phyloP scores from a whole-genome alignment of 1,140 invertebrate species.

The Thaumatotibia leucotreta region DNA sequence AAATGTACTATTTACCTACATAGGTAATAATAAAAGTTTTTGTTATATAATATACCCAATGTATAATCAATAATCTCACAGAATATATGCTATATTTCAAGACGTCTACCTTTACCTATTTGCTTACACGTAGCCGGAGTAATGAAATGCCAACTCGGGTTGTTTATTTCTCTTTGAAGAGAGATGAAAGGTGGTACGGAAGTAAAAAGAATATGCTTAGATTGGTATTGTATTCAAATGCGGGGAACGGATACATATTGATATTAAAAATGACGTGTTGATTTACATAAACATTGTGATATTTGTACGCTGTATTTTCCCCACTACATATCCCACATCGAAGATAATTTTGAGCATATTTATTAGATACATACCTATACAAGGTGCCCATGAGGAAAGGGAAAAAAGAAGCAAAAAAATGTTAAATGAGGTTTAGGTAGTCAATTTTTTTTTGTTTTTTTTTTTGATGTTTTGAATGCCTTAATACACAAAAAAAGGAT shows the following conservation, averaged over 20 bases:
- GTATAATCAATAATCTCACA: no score
- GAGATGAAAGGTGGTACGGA: slow-evolving; percentile 19
- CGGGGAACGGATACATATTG: slow-evolving; percentile 14
- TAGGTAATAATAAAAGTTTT: no score
- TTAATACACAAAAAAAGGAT: no score
- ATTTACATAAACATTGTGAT: neutral
- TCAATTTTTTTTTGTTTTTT: no score
- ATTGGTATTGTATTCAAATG: slow-evolving; percentile 21
- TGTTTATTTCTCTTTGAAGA: slow-evolving; percentile 17
- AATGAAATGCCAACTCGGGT: slow-evolving; percentile 19
- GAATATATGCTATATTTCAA: neutral
- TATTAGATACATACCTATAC: neutral
- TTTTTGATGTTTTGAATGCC: no score
- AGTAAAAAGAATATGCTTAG: slow-evolving; percentile 12
- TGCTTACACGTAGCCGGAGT: slow-evolving; percentile 15
- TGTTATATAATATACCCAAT: no score
- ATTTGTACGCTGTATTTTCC: neutral
- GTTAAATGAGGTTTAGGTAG: no score
- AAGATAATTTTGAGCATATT: no score
- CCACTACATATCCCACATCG: neutral
- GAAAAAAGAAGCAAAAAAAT: no score
- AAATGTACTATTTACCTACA: no score
- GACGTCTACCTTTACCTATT: neutral
- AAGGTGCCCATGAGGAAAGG: no score
- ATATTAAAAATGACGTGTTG: slow-evolving; percentile 11